These are phyloP conservation scores for Lucilia sericata DNA, from an alignment of 1,140 invertebrate species.

Conservation along the genomic window DNA sequence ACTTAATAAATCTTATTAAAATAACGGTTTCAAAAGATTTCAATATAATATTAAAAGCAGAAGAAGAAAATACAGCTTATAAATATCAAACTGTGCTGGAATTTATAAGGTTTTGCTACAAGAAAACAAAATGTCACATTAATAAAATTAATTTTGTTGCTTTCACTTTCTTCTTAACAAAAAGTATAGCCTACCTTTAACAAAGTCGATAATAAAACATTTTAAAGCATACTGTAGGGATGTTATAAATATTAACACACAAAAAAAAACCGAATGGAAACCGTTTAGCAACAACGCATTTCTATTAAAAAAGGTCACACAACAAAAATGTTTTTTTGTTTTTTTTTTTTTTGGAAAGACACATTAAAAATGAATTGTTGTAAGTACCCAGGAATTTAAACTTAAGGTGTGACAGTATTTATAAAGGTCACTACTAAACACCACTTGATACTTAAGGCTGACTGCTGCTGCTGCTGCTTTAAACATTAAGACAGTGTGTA, in stretches of 20 bases:
- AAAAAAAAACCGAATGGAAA: too few species aligned
- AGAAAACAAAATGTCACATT: not conserved
- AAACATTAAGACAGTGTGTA: too few species aligned
- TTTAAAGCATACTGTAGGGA: constrained; percentile 2
- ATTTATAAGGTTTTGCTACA: not conserved
- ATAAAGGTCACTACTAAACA: not conserved
- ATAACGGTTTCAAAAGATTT: too few species aligned
- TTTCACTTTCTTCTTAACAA: not conserved
- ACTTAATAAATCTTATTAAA: too few species aligned
- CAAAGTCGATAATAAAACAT: not conserved
- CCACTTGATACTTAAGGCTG: too few species aligned
- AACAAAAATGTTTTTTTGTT: not conserved
- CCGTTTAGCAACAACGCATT: too few species aligned
- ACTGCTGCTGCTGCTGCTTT: too few species aligned
- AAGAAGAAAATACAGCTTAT: too few species aligned
- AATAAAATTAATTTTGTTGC: not conserved
- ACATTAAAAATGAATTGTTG: not conserved
- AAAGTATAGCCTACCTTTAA: not conserved
- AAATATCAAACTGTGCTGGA: too few species aligned
- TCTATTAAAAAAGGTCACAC: not conserved
- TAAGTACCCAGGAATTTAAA: not conserved
- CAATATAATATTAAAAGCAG: too few species aligned
- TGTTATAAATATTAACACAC: too few species aligned
- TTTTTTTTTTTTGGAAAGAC: not conserved
- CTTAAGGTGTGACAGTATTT: constrained; percentile 4